phyloP scores from a whole-genome alignment of 2,888 invertebrate species.

The Auanema freiburgensis region DNA sequence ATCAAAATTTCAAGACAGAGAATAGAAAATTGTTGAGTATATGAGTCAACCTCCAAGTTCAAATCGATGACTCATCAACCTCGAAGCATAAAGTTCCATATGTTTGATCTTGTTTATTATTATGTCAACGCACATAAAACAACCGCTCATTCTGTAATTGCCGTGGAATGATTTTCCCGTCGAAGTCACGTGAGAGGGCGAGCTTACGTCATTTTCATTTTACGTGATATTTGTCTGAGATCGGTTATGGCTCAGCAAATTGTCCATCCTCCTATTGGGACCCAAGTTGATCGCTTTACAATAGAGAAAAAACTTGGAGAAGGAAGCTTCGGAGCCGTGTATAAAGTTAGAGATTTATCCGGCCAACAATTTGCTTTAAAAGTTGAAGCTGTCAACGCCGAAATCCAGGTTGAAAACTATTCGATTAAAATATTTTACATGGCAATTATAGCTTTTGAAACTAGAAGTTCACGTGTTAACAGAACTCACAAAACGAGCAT shows the following conservation, averaged over 20 bases:
- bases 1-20: neutral
- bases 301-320: conserved; percentile 59
- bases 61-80: no score
- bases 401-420: conserved; percentile 29
- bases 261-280: no score
- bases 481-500: conserved; percentile 48
- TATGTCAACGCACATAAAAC: no score
- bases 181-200: no score
- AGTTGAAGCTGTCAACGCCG: conserved; percentile 48
- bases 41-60: neutral
- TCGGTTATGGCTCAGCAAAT: no score
- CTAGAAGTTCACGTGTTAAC: conserved; percentile 56
- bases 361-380: conserved; percentile 56
- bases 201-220: no score
- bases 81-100: no score
- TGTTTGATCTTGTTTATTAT: no score
- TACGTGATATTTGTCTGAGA: no score
- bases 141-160: no score
- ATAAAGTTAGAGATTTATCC: conserved; percentile 47
- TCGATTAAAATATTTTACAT: no score
- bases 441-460: conserved; percentile 40
- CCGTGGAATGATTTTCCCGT: no score
- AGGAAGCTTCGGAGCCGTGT: conserved; percentile 57
- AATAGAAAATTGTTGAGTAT: neutral
- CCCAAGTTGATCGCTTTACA: conserved; percentile 53